Percentiles rank a stretch among this genome's conserved stretches.
Evolutionary conservation across 1,140 invertebrate species (phyloP).

Genomic region (Ips nitidus): DNA sequence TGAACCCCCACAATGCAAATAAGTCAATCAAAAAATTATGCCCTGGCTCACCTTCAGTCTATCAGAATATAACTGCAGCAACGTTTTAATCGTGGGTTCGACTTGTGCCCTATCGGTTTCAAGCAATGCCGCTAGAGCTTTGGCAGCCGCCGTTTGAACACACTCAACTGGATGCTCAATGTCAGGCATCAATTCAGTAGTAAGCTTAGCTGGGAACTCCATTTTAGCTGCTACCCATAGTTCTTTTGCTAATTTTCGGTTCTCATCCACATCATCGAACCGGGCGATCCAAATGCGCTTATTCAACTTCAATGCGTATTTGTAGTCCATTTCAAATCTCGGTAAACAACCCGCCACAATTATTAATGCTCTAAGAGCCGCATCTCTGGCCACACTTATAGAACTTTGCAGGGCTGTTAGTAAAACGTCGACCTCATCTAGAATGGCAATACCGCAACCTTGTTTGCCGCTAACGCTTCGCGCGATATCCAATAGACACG

Average conservation of each 20-base stretch:
- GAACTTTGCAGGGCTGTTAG: constrained; percentile 76
- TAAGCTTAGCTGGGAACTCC: constrained; percentile 59
- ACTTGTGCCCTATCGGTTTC: constrained; percentile 58
- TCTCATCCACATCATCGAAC: constrained; percentile 71
- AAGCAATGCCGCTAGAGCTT: constrained; percentile 72
- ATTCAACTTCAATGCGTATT: constrained; percentile 63
- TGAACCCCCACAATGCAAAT: constrained; percentile 14
- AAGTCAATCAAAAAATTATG: background rate
- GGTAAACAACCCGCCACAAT: constrained; percentile 68
- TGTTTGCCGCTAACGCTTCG: constrained; percentile 65
- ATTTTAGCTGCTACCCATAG: constrained; percentile 69
- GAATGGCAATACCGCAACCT: constrained; percentile 62
- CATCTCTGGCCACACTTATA: constrained; percentile 72
- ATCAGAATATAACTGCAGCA: constrained; percentile 77
- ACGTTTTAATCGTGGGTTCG: constrained; percentile 60
- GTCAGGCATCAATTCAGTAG: constrained; percentile 70
- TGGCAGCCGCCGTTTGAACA: constrained; percentile 76
- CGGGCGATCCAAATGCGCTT: constrained; percentile 77
- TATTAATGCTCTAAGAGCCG: constrained; percentile 71
- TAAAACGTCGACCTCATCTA: constrained; percentile 75
- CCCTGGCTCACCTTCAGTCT: constrained; percentile 63
- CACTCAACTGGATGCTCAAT: constrained; percentile 76
- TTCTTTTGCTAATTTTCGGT: constrained; percentile 66
- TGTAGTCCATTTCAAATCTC: constrained; percentile 60
- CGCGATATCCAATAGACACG: constrained; percentile 76